These are phyloP conservation scores for Agrochola circellaris DNA, from an alignment of 2,888 invertebrate genomes.

Conservation along the genomic window DNA sequence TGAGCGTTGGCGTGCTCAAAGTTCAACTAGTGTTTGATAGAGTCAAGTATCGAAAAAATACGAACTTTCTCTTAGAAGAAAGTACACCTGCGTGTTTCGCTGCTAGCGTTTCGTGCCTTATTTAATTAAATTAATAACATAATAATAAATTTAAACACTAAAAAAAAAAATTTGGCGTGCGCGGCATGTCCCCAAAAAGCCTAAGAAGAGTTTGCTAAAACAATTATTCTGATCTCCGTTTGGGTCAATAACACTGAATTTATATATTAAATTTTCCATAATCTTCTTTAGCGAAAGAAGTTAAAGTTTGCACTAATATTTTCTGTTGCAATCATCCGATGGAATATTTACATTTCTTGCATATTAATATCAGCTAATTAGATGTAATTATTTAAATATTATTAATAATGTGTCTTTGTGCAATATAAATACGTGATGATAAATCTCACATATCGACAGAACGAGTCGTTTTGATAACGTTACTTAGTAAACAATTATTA, in stretches of 20 bases:
- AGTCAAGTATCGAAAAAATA: slow-evolving; percentile 24
- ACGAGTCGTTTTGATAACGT: slow-evolving; percentile 45
- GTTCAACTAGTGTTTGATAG: slow-evolving; percentile 58
- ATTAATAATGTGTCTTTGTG: slow-evolving; percentile 41
- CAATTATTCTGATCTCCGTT: neutral
- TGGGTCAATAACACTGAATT: neutral
- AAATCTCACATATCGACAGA: slow-evolving; percentile 35
- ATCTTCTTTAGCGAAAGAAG: neutral
- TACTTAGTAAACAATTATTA: slow-evolving; percentile 37
- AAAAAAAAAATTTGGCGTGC: neutral
- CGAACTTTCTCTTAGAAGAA: slow-evolving; percentile 56
- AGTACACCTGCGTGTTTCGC: slow-evolving; percentile 8
- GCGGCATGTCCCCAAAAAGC: no score
- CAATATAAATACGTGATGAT: slow-evolving; percentile 58
- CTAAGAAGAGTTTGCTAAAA: neutral
- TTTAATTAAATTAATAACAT: neutral
- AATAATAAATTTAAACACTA: no score
- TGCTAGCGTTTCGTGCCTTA: neutral
- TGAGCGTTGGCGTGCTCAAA: slow-evolving; percentile 50
- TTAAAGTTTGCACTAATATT: slow-evolving; percentile 16
- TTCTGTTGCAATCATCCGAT: neutral
- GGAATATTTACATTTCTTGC: slow-evolving; percentile 22
- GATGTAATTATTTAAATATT: slow-evolving; percentile 35
- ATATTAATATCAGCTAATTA: slow-evolving; percentile 23
- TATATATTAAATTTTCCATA: neutral